Percentiles rank a stretch among this genome's conserved stretches.
phyloP scores from a whole-genome alignment of 1,140 invertebrate species.

The Aphelinus atriplicis region DNA sequence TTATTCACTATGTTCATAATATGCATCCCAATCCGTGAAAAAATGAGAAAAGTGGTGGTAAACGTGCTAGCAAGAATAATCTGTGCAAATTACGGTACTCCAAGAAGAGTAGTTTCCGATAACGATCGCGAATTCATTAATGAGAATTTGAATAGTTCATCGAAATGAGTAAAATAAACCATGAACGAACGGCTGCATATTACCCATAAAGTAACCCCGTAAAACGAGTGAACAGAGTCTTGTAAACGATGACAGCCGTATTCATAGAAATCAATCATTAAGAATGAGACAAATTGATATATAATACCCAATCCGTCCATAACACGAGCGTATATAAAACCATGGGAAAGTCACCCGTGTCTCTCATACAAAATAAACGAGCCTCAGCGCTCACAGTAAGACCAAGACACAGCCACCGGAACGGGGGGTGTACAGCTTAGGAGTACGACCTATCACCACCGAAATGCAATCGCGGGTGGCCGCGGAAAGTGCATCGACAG shows the following conservation, averaged over 20 bases:
- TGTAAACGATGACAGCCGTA: constrained; percentile 35
- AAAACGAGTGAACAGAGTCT: constrained; percentile 24
- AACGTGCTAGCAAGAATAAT: constrained; percentile 1
- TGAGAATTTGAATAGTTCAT: constrained; percentile 17
- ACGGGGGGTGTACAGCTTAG: no score
- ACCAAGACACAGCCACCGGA: no score
- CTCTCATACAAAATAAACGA: constrained; percentile 8
- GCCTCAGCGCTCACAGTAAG: no score
- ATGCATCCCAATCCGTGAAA: neutral
- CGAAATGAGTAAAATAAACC: neutral
- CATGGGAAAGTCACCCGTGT: constrained; percentile 10
- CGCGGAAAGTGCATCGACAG: no score
- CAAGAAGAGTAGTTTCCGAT: no score
- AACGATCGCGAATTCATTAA: neutral
- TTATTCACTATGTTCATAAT: constrained; percentile 49
- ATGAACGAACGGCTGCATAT: constrained; percentile 31
- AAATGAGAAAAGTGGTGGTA: neutral
- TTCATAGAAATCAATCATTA: constrained; percentile 50
- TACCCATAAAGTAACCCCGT: constrained; percentile 36
- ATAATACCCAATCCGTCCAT: constrained; percentile 49
- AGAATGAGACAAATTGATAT: constrained; percentile 54
- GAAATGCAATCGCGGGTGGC: no score
- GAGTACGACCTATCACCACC: no score
- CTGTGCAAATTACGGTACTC: no score
- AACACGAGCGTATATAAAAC: constrained; percentile 18